Base-by-base conservation (phyloP, 53 echinoderm and acorn worm species). In the Echinarachnius parma region DNA sequence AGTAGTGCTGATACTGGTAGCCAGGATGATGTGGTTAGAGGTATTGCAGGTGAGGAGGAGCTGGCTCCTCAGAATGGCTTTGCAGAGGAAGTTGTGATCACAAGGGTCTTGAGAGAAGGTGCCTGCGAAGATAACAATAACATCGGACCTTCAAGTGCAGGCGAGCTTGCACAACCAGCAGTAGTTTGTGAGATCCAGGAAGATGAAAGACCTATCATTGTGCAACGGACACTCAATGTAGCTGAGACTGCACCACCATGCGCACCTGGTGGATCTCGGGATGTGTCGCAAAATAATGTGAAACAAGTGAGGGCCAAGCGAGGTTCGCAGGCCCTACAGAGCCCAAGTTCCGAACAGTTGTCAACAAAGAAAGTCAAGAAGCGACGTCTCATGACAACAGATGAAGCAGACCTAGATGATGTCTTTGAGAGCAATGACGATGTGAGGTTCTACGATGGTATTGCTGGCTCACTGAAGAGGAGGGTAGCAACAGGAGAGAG, bases 1-100 rank as follows among this genome's bases (percentile, higher is more conserved):
- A 13, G 42, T 7, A 7, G 42, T 39, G 68, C 3, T 52, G 50
- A 22, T 31, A 57, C 8, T 9, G 68, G 18, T 68, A 52, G 14
- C 49, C 49, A 34, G 19, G 68, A 31, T 4, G 50, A 19, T 26
- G 57, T 72, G 36, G 42, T 72, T 16, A 55, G 39, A 19, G 74
- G 74, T 2, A 57, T 72, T 72, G 74, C 74, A 14, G 74, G 74
- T 72, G 74, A 57, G 15, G 74, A 56, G 57, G 74, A 72, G 24
- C 57, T 42, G 22, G 39, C 57, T 5, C 23, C 16, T 9, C 36
- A 56, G 28, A 57, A 36, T 37, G 74, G 74, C 3, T 57, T 25
- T 28, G 29, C 26, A 9, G 39, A 56, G 28, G 74, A 72, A 28
- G 56, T 72, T 25, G 20, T 56, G 28, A 72, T 72, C 10, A 72